These are phyloP conservation scores for Tetragnatha versicolor DNA, from an alignment of 1,140 invertebrate genomes.

Conservation along the genomic window DNA sequence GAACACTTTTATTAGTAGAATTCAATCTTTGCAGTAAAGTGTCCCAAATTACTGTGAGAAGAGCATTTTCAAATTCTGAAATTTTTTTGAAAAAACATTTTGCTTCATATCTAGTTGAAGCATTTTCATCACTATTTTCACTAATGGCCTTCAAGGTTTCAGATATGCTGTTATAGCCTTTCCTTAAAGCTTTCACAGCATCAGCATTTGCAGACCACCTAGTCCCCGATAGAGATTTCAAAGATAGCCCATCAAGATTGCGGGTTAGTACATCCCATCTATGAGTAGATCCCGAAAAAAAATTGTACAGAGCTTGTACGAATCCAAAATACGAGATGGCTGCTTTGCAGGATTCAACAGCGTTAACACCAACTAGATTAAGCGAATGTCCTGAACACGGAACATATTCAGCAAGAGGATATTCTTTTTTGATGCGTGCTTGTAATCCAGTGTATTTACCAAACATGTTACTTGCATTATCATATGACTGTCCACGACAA, in stretches of 20 bases:
- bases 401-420: background rate
- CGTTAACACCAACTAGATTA: background rate
- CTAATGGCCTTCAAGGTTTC: background rate
- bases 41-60: slow-evolving; percentile 13
- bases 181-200: background rate
- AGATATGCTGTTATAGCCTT: background rate
- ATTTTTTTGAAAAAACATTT: background rate
- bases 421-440: background rate
- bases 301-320: slow-evolving; percentile 9
- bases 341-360: background rate
- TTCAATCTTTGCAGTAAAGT: background rate
- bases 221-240: slow-evolving; percentile 12
- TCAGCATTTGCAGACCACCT: slow-evolving; percentile 14
- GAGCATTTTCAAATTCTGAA: background rate
- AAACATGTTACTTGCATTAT: slow-evolving; percentile 58
- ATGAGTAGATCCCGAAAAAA: background rate
- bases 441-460: slow-evolving; percentile 56
- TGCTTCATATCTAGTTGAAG: background rate
- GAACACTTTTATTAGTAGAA: slow-evolving; percentile 3
- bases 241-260: background rate
- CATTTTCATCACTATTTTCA: background rate
- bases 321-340: slow-evolving; percentile 10
- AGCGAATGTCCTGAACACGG: no score
- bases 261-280: background rate
- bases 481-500: slow-evolving; percentile 58